These are phyloP conservation scores for Porphyrio hochstetteri DNA, from an alignment of 2,113 vertebrate genomes.

Conservation along the genomic window DNA sequence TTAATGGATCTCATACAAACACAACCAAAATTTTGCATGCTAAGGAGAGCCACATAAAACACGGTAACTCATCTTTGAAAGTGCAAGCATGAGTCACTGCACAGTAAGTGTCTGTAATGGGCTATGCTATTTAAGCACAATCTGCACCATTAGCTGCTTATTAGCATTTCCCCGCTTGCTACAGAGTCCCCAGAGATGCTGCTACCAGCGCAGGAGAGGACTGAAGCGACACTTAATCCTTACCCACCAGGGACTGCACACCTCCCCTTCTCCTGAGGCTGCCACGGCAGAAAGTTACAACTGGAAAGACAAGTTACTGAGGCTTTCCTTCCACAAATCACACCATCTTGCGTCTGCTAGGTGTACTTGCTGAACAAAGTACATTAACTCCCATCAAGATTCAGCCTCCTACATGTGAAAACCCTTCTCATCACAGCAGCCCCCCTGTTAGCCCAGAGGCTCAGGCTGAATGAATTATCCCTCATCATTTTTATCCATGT, in stretches of 20 bases:
- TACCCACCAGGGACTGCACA: background rate
- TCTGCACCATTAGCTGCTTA: background rate
- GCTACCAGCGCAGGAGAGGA: rapidly evolving
- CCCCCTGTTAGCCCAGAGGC: background rate
- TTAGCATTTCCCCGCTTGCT: background rate
- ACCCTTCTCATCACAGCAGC: too few relatives aligned
- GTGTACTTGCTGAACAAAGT: background rate
- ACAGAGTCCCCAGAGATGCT: background rate
- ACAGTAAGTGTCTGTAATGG: rapidly evolving
- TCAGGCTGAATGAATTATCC: background rate
- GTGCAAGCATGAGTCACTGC: background rate
- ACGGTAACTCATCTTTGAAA: background rate
- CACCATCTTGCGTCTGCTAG: background rate
- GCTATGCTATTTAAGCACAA: background rate
- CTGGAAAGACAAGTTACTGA: background rate
- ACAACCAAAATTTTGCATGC: background rate
- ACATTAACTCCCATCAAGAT: background rate
- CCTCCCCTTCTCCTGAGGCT: background rate
- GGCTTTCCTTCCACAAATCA: background rate
- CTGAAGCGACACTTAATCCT: background rate
- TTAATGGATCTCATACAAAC: background rate
- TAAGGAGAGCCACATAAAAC: background rate
- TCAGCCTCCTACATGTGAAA: background rate
- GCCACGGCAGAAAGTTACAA: background rate
- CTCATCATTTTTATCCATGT: background rate